Evolutionary conservation across 1,140 invertebrate species (phyloP).

Genomic region (Plectus sambesii): DNA sequence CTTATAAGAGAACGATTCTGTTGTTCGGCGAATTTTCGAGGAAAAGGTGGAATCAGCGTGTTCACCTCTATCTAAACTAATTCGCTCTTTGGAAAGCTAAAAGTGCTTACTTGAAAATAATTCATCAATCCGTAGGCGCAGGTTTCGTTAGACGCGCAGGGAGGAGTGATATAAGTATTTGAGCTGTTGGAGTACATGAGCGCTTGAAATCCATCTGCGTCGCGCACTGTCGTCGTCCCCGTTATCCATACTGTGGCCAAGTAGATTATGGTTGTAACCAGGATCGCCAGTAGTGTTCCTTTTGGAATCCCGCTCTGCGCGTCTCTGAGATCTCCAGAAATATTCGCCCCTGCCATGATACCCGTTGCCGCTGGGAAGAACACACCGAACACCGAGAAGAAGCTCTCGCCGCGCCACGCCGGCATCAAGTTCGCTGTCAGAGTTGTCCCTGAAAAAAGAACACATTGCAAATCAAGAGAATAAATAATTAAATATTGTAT

Average conservation of each 20-base stretch:
- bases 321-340: slow-evolving; percentile 83
- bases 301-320: slow-evolving; percentile 50
- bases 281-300: slow-evolving; percentile 50
- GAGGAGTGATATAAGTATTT: slow-evolving; percentile 30
- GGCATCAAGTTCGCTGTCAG: slow-evolving; percentile 62
- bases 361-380: slow-evolving; percentile 95
- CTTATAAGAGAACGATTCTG: too few species aligned
- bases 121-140: slow-evolving; percentile 68
- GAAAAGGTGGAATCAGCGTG: too few species aligned
- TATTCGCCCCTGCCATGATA: slow-evolving; percentile 80
- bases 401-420: slow-evolving; percentile 60
- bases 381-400: slow-evolving; percentile 87
- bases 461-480: too few species aligned
- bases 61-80: too few species aligned
- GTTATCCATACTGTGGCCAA: slow-evolving; percentile 45
- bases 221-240: slow-evolving; percentile 39
- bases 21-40: too few species aligned
- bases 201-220: slow-evolving; percentile 33
- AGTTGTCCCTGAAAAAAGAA: slow-evolving; percentile 41
- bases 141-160: slow-evolving; percentile 32
- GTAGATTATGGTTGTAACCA: slow-evolving; percentile 49
- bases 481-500: too few species aligned
- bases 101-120: slow-evolving; percentile 67
- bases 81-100: too few species aligned
- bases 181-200: slow-evolving; percentile 11